phyloP scores from a whole-genome alignment of 2,888 invertebrate species.

The Diloba caeruleocephala region DNA sequence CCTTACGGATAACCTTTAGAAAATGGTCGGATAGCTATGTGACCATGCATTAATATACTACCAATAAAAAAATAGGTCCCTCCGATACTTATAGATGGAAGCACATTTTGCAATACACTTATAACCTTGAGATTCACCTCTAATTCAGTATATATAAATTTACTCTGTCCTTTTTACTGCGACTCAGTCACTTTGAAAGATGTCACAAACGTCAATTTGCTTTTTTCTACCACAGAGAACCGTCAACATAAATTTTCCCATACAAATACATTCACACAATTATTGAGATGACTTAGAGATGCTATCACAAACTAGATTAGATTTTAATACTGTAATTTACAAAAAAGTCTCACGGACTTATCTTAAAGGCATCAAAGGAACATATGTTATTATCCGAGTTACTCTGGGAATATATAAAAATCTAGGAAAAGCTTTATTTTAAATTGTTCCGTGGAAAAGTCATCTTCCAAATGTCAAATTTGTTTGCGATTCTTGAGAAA shows the following conservation, averaged over 20 bases:
- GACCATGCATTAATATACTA: too few relatives aligned
- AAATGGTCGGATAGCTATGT: too few relatives aligned
- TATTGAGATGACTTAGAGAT: conserved; percentile 29
- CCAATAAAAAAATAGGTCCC: too few relatives aligned
- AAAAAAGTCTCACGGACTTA: conserved; percentile 41
- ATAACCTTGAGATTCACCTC: too few relatives aligned
- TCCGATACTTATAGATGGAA: too few relatives aligned
- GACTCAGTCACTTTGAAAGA: not conserved
- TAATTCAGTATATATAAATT: too few relatives aligned
- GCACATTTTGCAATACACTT: too few relatives aligned
- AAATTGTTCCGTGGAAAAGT: not conserved
- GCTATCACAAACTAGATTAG: conserved; percentile 54
- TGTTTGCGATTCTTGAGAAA: too few relatives aligned
- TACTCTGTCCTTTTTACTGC: too few relatives aligned
- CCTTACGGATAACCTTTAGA: too few relatives aligned
- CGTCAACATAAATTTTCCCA: conserved; percentile 20
- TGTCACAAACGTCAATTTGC: not conserved
- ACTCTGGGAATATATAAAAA: conserved; percentile 12
- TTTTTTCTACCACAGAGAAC: not conserved
- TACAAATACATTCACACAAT: conserved; percentile 46
- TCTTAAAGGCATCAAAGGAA: conserved; percentile 16
- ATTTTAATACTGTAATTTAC: conserved; percentile 57
- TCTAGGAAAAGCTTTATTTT: not conserved
- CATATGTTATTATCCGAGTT: conserved; percentile 10
- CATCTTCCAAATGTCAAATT: too few relatives aligned